phyloP scores from a whole-genome alignment of 2,888 invertebrate genomes.

The Anorthoa munda region DNA sequence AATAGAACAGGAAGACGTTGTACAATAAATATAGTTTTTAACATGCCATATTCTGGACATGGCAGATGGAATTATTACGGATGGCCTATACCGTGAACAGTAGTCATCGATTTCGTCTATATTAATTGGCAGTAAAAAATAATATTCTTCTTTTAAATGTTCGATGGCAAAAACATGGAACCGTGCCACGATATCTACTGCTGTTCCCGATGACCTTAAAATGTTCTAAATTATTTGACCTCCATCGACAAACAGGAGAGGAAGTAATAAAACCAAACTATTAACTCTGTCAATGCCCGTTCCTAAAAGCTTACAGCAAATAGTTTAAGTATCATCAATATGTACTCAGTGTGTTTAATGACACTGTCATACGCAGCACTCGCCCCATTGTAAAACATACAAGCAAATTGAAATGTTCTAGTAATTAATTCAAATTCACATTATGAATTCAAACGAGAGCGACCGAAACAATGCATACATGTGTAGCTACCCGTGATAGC shows the following conservation, averaged over 20 bases:
- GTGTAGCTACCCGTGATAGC: conserved; percentile 3
- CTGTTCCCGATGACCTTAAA: background rate
- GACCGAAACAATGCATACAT: conserved; percentile 49
- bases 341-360: conserved; percentile 36
- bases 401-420: conserved; percentile 39
- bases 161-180: background rate
- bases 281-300: background rate
- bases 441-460: conserved; percentile 57
- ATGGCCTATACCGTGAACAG: background rate
- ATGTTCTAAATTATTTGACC: background rate
- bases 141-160: background rate
- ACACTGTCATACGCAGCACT: conserved; percentile 38
- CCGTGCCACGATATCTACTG: background rate
- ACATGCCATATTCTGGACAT: too few relatives aligned
- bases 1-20: background rate
- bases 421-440: conserved; percentile 55
- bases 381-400: conserved; percentile 32
- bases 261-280: conserved; percentile 3
- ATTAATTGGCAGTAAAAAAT: background rate
- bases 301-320: conserved; percentile 24
- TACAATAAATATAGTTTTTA: background rate
- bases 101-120: background rate
- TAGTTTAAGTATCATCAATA: conserved; percentile 35
- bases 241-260: background rate
- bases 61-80: background rate